Base-by-base conservation (phyloP, 2,797 vertebrate species). In the Sebastes taczanowskii region DNA sequence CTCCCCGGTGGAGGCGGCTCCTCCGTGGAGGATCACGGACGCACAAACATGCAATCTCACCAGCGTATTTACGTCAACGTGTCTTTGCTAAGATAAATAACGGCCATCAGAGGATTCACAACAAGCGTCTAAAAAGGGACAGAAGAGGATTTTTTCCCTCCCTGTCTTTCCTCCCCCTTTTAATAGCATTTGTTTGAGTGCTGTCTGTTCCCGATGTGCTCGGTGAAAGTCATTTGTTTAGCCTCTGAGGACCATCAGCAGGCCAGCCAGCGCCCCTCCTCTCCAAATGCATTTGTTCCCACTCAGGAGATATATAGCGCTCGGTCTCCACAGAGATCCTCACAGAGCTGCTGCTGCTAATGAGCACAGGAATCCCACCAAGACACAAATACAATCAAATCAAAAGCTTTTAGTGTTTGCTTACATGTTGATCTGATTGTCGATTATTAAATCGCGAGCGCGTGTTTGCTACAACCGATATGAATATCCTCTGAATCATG, bases 181-280 rank as follows among this genome's bases (percentile, higher is more conserved):
- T 91, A 84, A 89, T 78, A 90, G 86, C 91, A 86, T 91, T 86
- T 84, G 86, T 90, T 83, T 85, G 84, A 93, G 90, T 86, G 89
- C 91, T 46, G 80, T 56, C n/a, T 75, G 81, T 62, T 87, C 85
- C 85, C 68, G 61, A 46, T 11, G 81, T 58, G 87, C 85, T 85
- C 27, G 2, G 77, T 66, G 73, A 81, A 77, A 93, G 87, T 89
- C 87, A 81, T 92, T 89, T 89, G 86, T 89, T 91, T 69, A 55
- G 81, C 87, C 92, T 89, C 92, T 25, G 86, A 84, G 91, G 89
- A 87, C 87, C 83, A 82, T 75, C 89, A 77, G 83, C 78, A 30
- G 78, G 68, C 69, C 87, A 18, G 78, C 83, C 82, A 52, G 55
- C 6, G 85, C 83, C 65, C 80, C 81, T 86, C 79, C 82, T 79